These are phyloP conservation scores for Ahaetulla prasina DNA, from an alignment of 2,113 vertebrate genomes.

Conservation along the genomic window DNA sequence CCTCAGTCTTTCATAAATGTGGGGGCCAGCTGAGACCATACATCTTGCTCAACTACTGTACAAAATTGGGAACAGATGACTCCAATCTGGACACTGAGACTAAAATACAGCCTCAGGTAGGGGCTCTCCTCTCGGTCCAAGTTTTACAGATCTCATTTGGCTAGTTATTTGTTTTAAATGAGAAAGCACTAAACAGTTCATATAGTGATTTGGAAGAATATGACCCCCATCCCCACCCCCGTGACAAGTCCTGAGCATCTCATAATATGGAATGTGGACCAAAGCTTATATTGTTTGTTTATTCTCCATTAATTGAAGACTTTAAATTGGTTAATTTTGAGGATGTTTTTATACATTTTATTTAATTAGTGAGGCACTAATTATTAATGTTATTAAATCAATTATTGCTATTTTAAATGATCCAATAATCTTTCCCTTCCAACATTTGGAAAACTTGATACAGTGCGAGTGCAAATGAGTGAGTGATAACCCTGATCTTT, in stretches of 20 bases:
- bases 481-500: neutral
- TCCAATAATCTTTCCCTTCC: neutral
- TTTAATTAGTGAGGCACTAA: neutral
- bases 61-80: neutral
- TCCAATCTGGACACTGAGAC: neutral
- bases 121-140: too few species aligned
- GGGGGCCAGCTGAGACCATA: neutral
- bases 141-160: neutral
- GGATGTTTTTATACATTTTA: neutral
- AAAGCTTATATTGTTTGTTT: neutral
- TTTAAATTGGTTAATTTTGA: neutral
- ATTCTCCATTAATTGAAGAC: neutral
- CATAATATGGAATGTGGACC: neutral
- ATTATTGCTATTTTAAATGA: neutral
- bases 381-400: too few species aligned
- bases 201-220: neutral
- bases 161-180: neutral
- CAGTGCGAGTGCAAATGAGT: neutral
- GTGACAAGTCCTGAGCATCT: neutral
- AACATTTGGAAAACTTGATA: neutral
- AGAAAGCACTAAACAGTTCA: neutral
- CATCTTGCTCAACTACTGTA: neutral
- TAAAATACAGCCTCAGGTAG: neutral
- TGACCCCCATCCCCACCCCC: too few species aligned
- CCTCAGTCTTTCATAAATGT: neutral